A percentile compares a stretch with the other conserved stretches of the same genome.
phyloP scores from a whole-genome alignment of 2,797 vertebrate genomes.

The Catostomus latipinnis region DNA sequence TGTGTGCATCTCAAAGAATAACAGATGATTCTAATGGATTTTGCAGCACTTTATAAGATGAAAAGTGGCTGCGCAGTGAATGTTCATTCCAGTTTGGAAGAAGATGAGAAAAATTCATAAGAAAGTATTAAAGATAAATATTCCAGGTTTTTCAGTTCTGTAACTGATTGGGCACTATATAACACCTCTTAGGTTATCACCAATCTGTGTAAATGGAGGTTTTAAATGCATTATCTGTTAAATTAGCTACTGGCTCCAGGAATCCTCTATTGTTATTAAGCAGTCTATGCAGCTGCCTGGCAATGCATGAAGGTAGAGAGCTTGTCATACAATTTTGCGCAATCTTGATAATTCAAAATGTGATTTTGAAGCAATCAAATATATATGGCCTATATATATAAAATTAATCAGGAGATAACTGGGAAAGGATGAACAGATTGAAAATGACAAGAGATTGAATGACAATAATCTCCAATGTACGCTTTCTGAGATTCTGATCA shows the following conservation, averaged over 20 bases:
- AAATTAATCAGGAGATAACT: not conserved
- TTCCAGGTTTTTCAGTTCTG: slow-evolving; percentile 11
- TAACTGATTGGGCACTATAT: slow-evolving; percentile 2
- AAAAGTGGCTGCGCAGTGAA: slow-evolving; percentile 37
- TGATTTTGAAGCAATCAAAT: slow-evolving; percentile 5
- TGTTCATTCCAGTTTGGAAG: slow-evolving; percentile 13
- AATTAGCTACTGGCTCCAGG: slow-evolving; percentile 15
- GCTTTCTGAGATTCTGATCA: slow-evolving; percentile 1
- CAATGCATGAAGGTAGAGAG: not conserved
- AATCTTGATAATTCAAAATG: slow-evolving; percentile 14
- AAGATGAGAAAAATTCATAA: slow-evolving; percentile 48
- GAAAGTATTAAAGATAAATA: slow-evolving; percentile 44
- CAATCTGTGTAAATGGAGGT: slow-evolving; percentile 11
- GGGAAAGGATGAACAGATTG: not conserved
- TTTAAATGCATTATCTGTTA: slow-evolving; percentile 29
- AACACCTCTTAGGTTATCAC: slow-evolving; percentile 19
- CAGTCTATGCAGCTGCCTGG: not conserved
- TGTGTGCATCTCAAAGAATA: not conserved
- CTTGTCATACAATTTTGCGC: slow-evolving; percentile 18
- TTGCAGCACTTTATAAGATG: slow-evolving; percentile 43
- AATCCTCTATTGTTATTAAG: not conserved
- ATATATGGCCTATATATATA: not conserved
- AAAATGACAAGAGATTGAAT: slow-evolving; percentile 12
- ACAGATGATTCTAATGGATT: slow-evolving; percentile 40
- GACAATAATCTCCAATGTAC: not conserved